phyloP scores from a whole-genome alignment of 2,888 invertebrate species.

The Marronus borbonicus region DNA sequence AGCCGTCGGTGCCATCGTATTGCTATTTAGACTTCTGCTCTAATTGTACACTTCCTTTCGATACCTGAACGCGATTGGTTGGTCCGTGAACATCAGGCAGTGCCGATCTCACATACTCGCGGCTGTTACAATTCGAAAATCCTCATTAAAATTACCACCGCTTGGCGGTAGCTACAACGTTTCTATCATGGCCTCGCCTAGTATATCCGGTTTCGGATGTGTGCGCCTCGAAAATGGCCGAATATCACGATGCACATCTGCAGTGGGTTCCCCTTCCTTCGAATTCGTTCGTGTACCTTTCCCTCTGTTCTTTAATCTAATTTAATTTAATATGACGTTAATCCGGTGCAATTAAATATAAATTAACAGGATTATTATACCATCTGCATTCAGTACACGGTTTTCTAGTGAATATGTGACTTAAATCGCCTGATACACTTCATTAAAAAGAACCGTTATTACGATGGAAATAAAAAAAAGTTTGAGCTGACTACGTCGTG shows the following conservation, averaged over 20 bases:
- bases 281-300: too few species aligned
- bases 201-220: slow-evolving; percentile 22
- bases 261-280: too few species aligned
- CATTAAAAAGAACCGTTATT: slow-evolving; percentile 27
- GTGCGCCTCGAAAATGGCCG: slow-evolving; percentile 10
- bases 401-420: slow-evolving; percentile 1
- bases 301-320: not conserved
- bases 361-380: slow-evolving; percentile 20
- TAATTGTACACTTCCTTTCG: slow-evolving; percentile 23
- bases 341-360: slow-evolving; percentile 25
- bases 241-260: not conserved
- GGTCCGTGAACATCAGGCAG: slow-evolving; percentile 15
- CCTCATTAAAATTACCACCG: not conserved
- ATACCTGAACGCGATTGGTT: slow-evolving; percentile 2
- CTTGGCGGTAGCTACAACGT: not conserved
- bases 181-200: slow-evolving; percentile 14
- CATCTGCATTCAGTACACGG: not conserved
- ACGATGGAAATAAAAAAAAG: not conserved
- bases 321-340: slow-evolving; percentile 32
- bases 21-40: slow-evolving; percentile 1
- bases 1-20: slow-evolving; percentile 3
- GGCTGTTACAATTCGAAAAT: slow-evolving; percentile 23
- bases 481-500: not conserved
- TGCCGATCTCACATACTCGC: not conserved
- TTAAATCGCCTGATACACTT: not conserved